Percentiles rank a stretch among this genome's conserved stretches.
phyloP scores from a whole-genome alignment of 2,113 vertebrate genomes.

The Malaclemys terrapin region DNA sequence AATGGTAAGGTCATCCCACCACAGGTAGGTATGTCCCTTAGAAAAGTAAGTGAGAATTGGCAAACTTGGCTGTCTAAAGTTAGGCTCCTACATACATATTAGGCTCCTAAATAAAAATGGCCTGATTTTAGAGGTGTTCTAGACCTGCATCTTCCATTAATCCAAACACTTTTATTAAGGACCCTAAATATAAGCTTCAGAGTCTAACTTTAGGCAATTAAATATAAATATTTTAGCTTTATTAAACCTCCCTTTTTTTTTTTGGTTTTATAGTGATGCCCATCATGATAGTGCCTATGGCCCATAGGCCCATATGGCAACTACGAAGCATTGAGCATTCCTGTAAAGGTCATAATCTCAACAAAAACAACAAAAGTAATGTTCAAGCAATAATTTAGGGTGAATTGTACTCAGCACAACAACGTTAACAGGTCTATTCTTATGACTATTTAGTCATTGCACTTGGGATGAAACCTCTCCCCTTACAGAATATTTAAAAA shows the following conservation, averaged over 20 bases:
- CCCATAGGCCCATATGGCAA: neutral
- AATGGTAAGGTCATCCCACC: slow-evolving; percentile 51
- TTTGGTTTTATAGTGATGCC: neutral
- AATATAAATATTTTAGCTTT: neutral
- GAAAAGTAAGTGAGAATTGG: slow-evolving; percentile 28
- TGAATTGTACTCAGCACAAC: slow-evolving; percentile 37
- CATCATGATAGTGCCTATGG: neutral
- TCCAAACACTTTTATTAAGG: neutral
- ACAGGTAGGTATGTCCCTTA: neutral
- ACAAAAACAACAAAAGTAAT: neutral
- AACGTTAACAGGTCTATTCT: slow-evolving; percentile 44
- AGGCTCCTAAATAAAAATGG: neutral
- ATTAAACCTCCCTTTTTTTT: neutral
- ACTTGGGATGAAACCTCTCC: slow-evolving; percentile 49
- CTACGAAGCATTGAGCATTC: slow-evolving; percentile 30
- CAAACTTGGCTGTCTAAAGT: neutral
- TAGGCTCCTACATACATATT: neutral
- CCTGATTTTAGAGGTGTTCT: neutral
- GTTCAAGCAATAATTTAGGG: slow-evolving; percentile 54
- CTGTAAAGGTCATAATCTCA: neutral
- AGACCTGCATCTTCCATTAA: slow-evolving; percentile 20
- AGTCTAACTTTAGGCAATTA: slow-evolving; percentile 27
- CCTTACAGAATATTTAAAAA: slow-evolving; percentile 40
- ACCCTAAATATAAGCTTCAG: neutral
- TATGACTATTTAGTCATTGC: slow-evolving; percentile 51